Evolutionary conservation across 2,888 invertebrate species (phyloP).

Genomic region (Sipha maydis): DNA sequence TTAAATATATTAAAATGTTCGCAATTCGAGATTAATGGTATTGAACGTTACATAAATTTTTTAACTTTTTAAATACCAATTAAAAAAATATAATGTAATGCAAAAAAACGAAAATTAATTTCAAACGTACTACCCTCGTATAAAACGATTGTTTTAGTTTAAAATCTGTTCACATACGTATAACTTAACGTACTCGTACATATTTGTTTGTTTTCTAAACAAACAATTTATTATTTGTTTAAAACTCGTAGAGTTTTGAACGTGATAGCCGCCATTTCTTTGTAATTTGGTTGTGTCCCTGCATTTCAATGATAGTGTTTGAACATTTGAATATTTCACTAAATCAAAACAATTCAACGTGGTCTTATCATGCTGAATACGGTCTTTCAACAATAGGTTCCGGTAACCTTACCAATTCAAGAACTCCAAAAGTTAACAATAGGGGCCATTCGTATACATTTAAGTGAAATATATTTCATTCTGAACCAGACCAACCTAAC

Average conservation of each 20-base stretch:
- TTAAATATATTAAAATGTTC: too few species aligned
- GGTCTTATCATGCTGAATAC: slow-evolving; percentile 2
- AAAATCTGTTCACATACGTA: background rate
- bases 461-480: background rate
- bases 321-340: background rate
- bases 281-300: background rate
- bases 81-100: too few species aligned
- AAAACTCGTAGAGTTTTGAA: background rate
- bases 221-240: background rate
- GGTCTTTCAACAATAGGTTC: slow-evolving; percentile 3
- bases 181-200: too few species aligned
- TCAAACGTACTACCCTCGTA: background rate
- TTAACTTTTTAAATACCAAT: background rate
- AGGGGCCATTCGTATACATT: background rate
- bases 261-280: background rate
- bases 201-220: background rate
- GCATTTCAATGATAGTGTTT: background rate
- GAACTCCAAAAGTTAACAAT: slow-evolving; percentile 17
- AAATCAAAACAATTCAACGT: slow-evolving; percentile 21
- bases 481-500: background rate
- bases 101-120: background rate
- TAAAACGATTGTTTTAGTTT: background rate
- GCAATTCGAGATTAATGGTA: too few species aligned
- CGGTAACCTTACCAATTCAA: background rate
- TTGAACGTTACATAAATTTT: background rate